phyloP scores from a whole-genome alignment of 2,113 vertebrate genomes.

The Ramphastos sulfuratus region DNA sequence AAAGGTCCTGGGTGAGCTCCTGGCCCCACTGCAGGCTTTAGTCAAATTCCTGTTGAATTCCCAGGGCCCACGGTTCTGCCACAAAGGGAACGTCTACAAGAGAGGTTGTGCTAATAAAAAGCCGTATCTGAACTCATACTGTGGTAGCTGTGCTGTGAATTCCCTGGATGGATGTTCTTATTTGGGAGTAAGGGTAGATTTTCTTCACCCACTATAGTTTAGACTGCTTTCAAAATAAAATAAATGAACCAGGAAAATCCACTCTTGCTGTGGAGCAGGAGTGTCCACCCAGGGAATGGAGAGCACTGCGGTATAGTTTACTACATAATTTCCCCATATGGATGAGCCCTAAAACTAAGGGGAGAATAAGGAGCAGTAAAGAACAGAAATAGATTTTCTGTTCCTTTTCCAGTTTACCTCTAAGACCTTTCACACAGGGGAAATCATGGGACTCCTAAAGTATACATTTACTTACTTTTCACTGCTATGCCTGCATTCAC shows the following conservation, averaged over 20 bases:
- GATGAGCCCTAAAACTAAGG: constrained; percentile 23
- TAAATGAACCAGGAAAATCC: constrained; percentile 3
- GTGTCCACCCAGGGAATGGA: background rate
- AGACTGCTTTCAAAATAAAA: constrained; percentile 19
- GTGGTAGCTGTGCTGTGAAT: background rate
- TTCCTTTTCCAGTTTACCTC: constrained; percentile 28
- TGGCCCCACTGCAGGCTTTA: background rate
- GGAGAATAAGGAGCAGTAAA: constrained; percentile 28
- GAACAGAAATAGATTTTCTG: constrained; percentile 7
- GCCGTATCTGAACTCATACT: background rate
- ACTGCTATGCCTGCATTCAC: background rate
- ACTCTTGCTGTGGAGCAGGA: background rate
- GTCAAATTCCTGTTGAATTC: background rate
- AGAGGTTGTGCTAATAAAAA: background rate
- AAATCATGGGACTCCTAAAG: background rate
- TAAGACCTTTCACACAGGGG: constrained; percentile 25
- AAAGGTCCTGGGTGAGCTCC: background rate
- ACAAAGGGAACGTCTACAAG: background rate
- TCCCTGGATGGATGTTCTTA: background rate
- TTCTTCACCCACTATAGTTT: background rate
- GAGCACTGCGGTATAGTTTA: background rate
- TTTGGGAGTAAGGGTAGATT: background rate
- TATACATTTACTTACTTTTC: constrained; percentile 15
- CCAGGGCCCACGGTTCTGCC: background rate
- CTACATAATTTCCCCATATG: constrained; percentile 6